Evolutionary conservation across 2,797 vertebrate genomes (phyloP).

Genomic region (Rhyacichthys aspro): DNA sequence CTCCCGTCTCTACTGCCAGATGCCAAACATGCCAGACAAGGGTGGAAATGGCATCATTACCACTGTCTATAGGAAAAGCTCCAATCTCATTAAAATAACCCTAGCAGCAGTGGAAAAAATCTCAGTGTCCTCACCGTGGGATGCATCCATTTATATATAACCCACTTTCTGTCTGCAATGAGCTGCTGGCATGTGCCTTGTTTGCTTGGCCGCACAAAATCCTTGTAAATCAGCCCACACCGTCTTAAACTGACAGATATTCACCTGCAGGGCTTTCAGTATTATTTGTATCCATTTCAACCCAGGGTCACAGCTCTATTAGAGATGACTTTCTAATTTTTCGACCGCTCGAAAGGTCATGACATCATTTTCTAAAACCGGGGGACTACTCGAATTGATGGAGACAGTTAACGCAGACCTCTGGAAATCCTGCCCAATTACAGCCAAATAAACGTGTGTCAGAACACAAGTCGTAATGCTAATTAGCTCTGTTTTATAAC

Average conservation of each 20-base stretch:
- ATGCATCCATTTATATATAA: slow-evolving; percentile 65
- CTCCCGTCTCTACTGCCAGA: slow-evolving; percentile 36
- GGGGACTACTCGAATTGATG: slow-evolving; percentile 1
- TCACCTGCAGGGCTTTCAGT: slow-evolving; percentile 10
- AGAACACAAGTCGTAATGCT: slow-evolving; percentile 11
- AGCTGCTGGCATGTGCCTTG: slow-evolving; percentile 44
- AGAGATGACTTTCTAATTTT: neutral
- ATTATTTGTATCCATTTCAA: neutral
- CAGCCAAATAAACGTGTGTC: slow-evolving; percentile 37
- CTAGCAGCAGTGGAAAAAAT: slow-evolving; percentile 64
- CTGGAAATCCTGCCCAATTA: slow-evolving; percentile 36
- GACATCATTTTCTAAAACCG: neutral
- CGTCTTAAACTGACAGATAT: slow-evolving; percentile 50
- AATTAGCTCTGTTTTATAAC: slow-evolving; percentile 27
- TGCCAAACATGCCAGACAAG: slow-evolving; percentile 47
- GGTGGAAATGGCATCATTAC: slow-evolving; percentile 54
- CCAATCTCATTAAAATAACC: slow-evolving; percentile 68
- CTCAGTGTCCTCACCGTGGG: slow-evolving; percentile 40
- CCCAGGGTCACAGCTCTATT: neutral
- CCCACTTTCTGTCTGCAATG: slow-evolving; percentile 57
- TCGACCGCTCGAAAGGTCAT: slow-evolving; percentile 13
- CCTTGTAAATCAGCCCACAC: slow-evolving; percentile 57
- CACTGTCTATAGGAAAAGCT: slow-evolving; percentile 45
- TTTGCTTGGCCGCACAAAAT: slow-evolving; percentile 32
- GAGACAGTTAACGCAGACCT: slow-evolving; percentile 6